Base-by-base conservation (phyloP, 2,888 invertebrate species). In the Tetragonisca angustula region DNA sequence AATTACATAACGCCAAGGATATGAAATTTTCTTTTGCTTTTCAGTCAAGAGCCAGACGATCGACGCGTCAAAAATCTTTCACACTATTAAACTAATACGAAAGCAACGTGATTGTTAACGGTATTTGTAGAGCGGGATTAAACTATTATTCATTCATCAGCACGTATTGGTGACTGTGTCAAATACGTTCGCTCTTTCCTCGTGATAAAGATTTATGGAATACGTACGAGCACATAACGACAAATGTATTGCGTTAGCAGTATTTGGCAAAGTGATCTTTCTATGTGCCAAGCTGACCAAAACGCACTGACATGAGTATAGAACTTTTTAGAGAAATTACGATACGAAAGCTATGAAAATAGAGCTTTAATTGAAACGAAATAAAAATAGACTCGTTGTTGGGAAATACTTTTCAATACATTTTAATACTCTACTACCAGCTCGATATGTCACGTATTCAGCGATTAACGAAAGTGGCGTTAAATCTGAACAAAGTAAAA, bases 271-370 rank as follows among this genome's bases (percentile, higher is more conserved):
- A 49, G 49, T 62, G 68, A 62, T 83, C 50, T 68, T 27, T 36
- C 68, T 72, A 82, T 83, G 71, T 83, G 83, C 83, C 83, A 83
- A 83, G 27, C 36, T 32, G 67, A 68, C 24, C 50, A 65, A 76
- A 83, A 71, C 50, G 76, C 67, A 24, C 49, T 65, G 59, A 27
- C 27, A 2, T 2, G 27, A 82, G 32, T 81, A 69, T 6, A 79
- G 80, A 4, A 36, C 24, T 59, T 17, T 32, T 64, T 9, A 32
- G 9, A 32, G 4, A 32, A 32, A 32, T 21, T 21, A 67, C 43
- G 43, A 43, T 43, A 43, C 9, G 43, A 43, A 27, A 43, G 9
- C 9, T 56, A n/a, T 24, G 15, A 59, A n/a, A 59, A 61, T 61
- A 36, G 32, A 54, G 54, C 11, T 15, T 19, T 49, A 1, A 59